phyloP scores from a whole-genome alignment of 92 coral and sea anemone species.

The Pocillopora meandrina region DNA sequence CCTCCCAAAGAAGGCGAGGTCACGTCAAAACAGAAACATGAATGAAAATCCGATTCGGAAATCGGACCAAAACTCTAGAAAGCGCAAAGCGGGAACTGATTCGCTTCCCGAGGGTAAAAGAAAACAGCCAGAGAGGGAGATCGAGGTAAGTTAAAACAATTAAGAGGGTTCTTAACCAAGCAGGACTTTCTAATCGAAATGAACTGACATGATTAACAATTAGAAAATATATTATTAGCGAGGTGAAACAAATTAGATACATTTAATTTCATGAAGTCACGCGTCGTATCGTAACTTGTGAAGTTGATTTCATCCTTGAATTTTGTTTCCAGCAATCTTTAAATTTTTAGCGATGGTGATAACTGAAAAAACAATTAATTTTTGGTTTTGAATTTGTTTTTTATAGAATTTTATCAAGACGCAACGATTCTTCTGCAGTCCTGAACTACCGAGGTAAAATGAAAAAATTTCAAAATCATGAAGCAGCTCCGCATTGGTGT shows the following conservation, averaged over 20 bases:
- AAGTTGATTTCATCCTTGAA: background rate
- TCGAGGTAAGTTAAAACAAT: background rate
- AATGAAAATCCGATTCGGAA: background rate
- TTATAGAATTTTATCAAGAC: background rate
- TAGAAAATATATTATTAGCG: background rate
- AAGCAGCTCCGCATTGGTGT: too few relatives aligned
- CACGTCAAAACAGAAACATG: background rate
- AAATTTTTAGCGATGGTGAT: background rate
- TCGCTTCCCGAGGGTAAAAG: background rate
- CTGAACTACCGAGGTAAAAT: conserved; percentile 1
- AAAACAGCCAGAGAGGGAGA: background rate
- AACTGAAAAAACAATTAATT: background rate
- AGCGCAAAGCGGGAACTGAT: conserved; percentile 3
- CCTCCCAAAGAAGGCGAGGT: background rate
- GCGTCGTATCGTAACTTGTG: too few relatives aligned
- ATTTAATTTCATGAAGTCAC: too few relatives aligned
- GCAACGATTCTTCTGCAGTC: background rate
- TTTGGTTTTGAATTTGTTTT: background rate
- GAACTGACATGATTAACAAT: background rate
- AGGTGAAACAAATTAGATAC: too few relatives aligned
- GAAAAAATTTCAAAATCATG: too few relatives aligned
- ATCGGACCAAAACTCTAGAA: background rate
- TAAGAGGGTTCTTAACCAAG: background rate
- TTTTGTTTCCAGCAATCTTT: background rate
- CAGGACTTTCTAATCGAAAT: background rate